A percentile compares a stretch with the other conserved stretches of the same genome.
Evolutionary conservation across 2,797 vertebrate species (phyloP).

Genomic region (Sebastes baramenuke): DNA sequence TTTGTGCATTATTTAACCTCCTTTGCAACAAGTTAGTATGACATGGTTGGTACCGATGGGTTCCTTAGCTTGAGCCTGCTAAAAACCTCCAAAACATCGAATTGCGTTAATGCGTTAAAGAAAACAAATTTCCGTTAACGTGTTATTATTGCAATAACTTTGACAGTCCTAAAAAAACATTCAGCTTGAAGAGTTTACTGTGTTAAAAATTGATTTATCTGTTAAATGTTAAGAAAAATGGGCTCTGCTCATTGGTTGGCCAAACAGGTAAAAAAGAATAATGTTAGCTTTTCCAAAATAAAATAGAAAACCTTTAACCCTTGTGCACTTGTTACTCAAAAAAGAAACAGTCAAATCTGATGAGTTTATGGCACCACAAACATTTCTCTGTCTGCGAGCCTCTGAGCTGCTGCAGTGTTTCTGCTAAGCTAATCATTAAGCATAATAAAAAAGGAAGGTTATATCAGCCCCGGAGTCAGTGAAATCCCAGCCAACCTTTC

Average conservation of each 20-base stretch:
- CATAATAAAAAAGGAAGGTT: slow-evolving; percentile 68
- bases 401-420: background rate
- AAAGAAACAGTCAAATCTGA: background rate
- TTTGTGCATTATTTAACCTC: too few species aligned
- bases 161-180: too few species aligned
- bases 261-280: background rate
- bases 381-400: background rate
- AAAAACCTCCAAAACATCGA: too few species aligned
- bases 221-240: background rate
- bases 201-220: background rate
- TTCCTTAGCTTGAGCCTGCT: too few species aligned
- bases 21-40: too few species aligned
- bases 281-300: background rate
- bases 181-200: background rate
- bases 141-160: too few species aligned
- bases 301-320: background rate
- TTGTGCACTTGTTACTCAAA: background rate
- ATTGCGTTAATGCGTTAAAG: too few species aligned
- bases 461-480: slow-evolving; percentile 50
- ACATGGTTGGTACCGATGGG: too few species aligned
- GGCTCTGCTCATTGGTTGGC: background rate
- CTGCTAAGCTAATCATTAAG: slow-evolving; percentile 82
- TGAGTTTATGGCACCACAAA: slow-evolving; percentile 1
- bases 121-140: too few species aligned
- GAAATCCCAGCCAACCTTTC: slow-evolving; percentile 10